Conservation (phyloP, 2,113 vertebrate genomes). For the Emydura subglobosa region DNA sequence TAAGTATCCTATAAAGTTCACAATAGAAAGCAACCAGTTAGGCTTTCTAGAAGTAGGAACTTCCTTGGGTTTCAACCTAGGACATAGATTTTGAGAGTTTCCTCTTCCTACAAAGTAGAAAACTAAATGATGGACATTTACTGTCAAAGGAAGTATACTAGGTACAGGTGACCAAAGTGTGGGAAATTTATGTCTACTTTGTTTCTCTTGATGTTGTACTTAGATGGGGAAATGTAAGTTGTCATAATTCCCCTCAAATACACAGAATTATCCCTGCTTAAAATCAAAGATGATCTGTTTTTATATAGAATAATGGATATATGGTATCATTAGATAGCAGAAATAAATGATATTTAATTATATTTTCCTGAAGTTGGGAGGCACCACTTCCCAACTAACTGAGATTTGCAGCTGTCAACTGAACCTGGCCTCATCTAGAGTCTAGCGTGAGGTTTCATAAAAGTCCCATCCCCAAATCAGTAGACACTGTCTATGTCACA, state of each 20-base stretch:
- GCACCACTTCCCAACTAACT: not conserved
- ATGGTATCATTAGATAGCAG: not conserved
- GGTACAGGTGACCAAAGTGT: not conserved
- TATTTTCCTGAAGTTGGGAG: not conserved
- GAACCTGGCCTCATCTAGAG: not conserved
- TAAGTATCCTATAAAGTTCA: rapidly evolving
- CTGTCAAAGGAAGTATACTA: not conserved
- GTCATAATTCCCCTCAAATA: not conserved
- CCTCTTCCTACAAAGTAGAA: not conserved
- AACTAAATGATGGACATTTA: not conserved
- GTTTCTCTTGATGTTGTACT: not conserved
- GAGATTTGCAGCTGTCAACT: not conserved
- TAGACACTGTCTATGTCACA: not conserved
- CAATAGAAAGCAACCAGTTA: not conserved
- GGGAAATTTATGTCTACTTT: not conserved
- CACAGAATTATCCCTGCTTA: not conserved
- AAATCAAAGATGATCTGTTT: not conserved
- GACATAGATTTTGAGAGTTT: not conserved
- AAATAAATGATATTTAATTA: not conserved
- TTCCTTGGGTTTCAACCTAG: not conserved
- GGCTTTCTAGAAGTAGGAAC: not conserved
- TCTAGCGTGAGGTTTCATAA: not conserved
- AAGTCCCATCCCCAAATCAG: not conserved
- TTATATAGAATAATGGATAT: not conserved
- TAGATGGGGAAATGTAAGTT: not conserved